A percentile compares a stretch with the other conserved stretches of the same genome.
phyloP scores from a whole-genome alignment of 2,797 vertebrate species.

The Melanotaenia pygmaea region DNA sequence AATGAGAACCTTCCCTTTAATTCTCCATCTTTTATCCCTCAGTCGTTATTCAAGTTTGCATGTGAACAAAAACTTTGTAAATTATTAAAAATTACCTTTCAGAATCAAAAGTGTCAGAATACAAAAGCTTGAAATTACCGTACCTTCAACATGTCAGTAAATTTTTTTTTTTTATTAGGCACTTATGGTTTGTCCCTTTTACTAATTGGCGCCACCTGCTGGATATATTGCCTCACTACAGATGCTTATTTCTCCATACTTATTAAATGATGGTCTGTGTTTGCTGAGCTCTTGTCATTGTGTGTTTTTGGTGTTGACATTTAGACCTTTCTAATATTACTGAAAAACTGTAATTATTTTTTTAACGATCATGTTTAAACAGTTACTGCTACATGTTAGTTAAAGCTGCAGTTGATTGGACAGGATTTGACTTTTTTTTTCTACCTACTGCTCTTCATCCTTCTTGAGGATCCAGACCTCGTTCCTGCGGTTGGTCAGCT shows the following conservation, averaged over 20 bases:
- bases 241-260: not conserved
- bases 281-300: not conserved
- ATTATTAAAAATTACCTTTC: not conserved
- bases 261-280: not conserved
- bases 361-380: constrained; percentile 10
- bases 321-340: not conserved
- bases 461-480: constrained; percentile 86
- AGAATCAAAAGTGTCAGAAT: not conserved
- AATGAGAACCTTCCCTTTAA: not conserved
- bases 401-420: not conserved
- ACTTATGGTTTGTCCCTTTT: constrained; percentile 30
- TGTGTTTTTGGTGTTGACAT: not conserved
- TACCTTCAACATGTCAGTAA: not conserved
- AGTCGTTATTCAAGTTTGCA: not conserved
- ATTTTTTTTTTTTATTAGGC: constrained; percentile 12
- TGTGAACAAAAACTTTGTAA: not conserved
- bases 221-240: constrained; percentile 2
- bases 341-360: not conserved
- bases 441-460: constrained; percentile 44
- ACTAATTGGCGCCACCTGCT: constrained; percentile 48
- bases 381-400: not conserved
- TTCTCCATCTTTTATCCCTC: not conserved
- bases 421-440: not conserved
- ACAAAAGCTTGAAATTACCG: not conserved
- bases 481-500: constrained; percentile 85